Evolutionary conservation across 1,140 invertebrate genomes (phyloP).

Genomic region (Bombus breviceps): DNA sequence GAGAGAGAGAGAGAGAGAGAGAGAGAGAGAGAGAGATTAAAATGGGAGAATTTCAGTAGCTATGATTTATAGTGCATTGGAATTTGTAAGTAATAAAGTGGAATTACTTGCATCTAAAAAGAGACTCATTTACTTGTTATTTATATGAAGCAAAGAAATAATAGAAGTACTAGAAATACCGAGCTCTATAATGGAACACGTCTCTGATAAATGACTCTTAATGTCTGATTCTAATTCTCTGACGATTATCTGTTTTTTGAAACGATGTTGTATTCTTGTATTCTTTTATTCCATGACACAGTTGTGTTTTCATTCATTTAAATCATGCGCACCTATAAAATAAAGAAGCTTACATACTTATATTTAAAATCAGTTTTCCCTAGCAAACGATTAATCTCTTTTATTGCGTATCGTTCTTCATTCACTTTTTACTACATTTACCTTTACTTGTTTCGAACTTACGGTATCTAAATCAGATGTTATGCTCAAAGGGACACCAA

Average conservation of each 20-base stretch:
- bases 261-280: not conserved
- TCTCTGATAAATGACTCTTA: not conserved
- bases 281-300: not conserved
- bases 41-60: not conserved
- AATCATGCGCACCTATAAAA: not conserved
- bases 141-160: not conserved
- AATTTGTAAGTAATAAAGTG: not conserved
- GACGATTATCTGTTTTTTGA: not conserved
- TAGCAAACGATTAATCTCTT: not conserved
- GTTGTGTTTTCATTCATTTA: not conserved
- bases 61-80: not conserved
- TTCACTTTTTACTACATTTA: not conserved
- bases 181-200: not conserved
- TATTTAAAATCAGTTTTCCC: not conserved
- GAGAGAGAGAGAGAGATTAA: not conserved
- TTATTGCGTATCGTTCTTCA: not conserved
- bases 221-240: conserved; percentile 1
- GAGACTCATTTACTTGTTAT: not conserved
- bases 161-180: not conserved
- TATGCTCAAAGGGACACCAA: not conserved
- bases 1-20: not conserved
- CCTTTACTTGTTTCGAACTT: not conserved
- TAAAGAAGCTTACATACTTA: not conserved
- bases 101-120: not conserved
- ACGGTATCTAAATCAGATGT: not conserved